Evolutionary conservation across 2,888 invertebrate species (phyloP), one percentile per base, ranked within the genome.

Genomic region (Colostygia pectinataria): DNA sequence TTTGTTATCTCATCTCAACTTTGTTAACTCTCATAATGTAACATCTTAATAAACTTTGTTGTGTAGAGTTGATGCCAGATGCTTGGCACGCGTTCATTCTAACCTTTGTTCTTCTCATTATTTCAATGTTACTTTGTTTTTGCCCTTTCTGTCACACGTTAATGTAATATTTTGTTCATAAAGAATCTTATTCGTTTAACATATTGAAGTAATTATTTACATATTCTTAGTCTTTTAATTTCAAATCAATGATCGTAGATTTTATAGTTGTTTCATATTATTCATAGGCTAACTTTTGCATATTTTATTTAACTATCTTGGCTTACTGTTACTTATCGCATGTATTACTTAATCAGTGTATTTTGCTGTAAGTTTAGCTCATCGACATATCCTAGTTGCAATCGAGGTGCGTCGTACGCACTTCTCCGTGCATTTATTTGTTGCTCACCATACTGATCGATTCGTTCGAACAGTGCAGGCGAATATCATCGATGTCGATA

Each of bases 271-370:
- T 39, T 33, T 33, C n/a, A 13, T 34, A 38, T 33, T 33, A 28
- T 29, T 18, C 27, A 10, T 18, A 24, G 7, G 13, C 14, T 15
- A 6, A 14, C 14, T 37, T 27, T 31, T 4, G 14, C 15, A 13
- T 18, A 38, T 43, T 43, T 2, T 41, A 12, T 34, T 45, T 32
- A 10, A 45, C 23, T 51, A 14, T 38, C 12, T 38, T 53, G 39
- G 39, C 43, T 39, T 43, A 20, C 6, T 23, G 40, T 48, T 41
- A 48, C 25, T 47, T 43, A 53, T 40, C 28, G 58, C 48, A 37
- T 55, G 37, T 37, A 47, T 37, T 55, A 53, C 53, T 47, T 54
- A 53, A 44, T 46, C 13, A 14, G 24, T 49, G 27, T 49, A 20
- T 20, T 25, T 14, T 34, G 25, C 24, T 54, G 46, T 29, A 25